Evolutionary conservation across 2,888 invertebrate species (phyloP).

Genomic region (Odontomyia ornata): DNA sequence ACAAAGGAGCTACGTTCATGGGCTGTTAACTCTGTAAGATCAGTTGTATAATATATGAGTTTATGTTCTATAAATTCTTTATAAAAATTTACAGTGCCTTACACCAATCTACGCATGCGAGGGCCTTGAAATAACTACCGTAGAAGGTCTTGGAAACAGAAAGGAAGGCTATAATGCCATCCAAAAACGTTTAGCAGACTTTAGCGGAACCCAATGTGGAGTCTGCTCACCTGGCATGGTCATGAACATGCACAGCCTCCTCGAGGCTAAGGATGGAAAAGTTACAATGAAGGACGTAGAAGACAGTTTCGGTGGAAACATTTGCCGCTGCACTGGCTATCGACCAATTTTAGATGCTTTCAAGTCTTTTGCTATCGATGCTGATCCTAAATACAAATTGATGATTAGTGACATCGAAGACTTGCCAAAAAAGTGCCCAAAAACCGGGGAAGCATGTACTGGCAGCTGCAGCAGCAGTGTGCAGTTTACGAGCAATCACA

Average conservation of each 20-base stretch:
- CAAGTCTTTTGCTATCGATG: slow-evolving; percentile 66
- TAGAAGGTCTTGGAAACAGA: slow-evolving; percentile 73
- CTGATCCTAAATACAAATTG: slow-evolving; percentile 55
- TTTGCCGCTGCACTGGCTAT: slow-evolving; percentile 74
- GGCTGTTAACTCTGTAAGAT: slow-evolving; percentile 53
- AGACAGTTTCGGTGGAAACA: slow-evolving; percentile 72
- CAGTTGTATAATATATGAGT: neutral
- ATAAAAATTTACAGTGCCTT: slow-evolving; percentile 65
- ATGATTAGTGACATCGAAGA: slow-evolving; percentile 64
- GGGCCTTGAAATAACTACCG: slow-evolving; percentile 72
- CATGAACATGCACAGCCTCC: slow-evolving; percentile 72
- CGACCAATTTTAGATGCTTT: slow-evolving; percentile 69
- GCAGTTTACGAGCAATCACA: slow-evolving; percentile 51
- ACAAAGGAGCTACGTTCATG: slow-evolving; percentile 50
- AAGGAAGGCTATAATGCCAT: slow-evolving; percentile 71
- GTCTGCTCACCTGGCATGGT: slow-evolving; percentile 79
- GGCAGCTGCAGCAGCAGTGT: slow-evolving; percentile 46
- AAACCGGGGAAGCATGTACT: slow-evolving; percentile 53
- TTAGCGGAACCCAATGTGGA: slow-evolving; percentile 75
- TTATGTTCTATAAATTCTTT: neutral
- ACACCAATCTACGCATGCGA: slow-evolving; percentile 70
- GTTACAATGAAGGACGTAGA: slow-evolving; percentile 69
- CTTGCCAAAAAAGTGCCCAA: slow-evolving; percentile 57
- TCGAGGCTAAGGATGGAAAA: slow-evolving; percentile 62
- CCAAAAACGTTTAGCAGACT: slow-evolving; percentile 68